Base-by-base conservation (phyloP, 2,888 invertebrate genomes). In the Eupithecia centaureata region DNA sequence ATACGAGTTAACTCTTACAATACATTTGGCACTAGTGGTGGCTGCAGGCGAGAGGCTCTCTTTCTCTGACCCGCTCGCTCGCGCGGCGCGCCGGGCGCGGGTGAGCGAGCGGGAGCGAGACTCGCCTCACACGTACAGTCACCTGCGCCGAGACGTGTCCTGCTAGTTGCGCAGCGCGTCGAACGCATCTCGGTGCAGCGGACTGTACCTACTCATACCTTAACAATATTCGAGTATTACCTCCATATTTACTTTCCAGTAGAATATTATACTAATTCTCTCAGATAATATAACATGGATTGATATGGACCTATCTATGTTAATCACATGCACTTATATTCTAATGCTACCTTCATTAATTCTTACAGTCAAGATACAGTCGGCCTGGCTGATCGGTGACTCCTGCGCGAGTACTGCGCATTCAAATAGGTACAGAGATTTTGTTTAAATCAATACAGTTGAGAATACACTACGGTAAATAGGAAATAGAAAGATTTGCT, bases 1-100 rank as follows among this genome's bases (percentile, higher is more conserved):
- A 38, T 38, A 38, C 38, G 38, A 42, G 27, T 28, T 61, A 61
- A 42, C 27, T 42, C 61, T 18, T 56, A 56, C 10, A 56, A 30
- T 52, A 52, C 27, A 56, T 56, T 56, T 56, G 56, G 56, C 56
- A 56, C 56, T 56, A 54, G 18, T 30, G 56, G 56, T 28, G 56
- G 56, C 30, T 12, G 56, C 10, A 51, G 56, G 56, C 30, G 28
- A 56, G 56, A 4, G 27, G 27, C 52, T 27, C 18, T 2, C 38
- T 38, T 15, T 38, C 52, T 52, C 52, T 28, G 27, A 27, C 28
- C 27, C 15, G 25, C 28, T 52, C 52, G 25, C 52, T 25, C 52
- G 2, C 52, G 5, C 27, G 25, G 27, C n/a, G 8, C 56, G 56
- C 52, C 47, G 5, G 5, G 30, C 28, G 15, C 27, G 28, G 5